Conservation (phyloP, 2,113 vertebrate species). For the Colistium nudipinnis region DNA sequence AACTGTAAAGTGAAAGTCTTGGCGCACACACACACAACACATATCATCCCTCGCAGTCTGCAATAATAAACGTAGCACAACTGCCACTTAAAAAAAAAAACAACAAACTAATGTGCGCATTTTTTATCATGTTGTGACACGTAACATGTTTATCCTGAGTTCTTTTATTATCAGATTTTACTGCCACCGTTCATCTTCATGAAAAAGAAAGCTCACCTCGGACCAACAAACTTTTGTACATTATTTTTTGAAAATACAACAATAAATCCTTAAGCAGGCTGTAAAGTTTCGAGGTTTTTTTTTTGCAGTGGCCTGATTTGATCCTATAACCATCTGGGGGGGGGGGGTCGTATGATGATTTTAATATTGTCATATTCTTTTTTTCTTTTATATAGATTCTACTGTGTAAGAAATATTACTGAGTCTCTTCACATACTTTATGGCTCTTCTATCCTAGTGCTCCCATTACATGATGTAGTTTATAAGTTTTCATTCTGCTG, state of each 20-base stretch:
- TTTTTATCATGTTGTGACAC: neutral
- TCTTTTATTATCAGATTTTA: constrained; percentile 11
- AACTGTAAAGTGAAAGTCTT: constrained; percentile 21
- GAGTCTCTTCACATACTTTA: neutral
- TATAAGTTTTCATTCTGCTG: neutral
- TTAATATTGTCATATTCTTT: too few relatives aligned
- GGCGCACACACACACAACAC: neutral
- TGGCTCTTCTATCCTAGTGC: neutral
- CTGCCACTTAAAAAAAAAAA: neutral
- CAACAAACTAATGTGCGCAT: too few relatives aligned
- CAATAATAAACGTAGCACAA: neutral
- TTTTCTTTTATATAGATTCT: too few relatives aligned
- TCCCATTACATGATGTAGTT: neutral
- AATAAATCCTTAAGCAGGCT: too few relatives aligned
- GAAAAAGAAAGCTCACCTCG: constrained; percentile 21
- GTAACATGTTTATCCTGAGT: neutral
- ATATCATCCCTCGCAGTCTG: neutral
- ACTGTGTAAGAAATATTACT: too few relatives aligned
- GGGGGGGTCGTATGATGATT: too few relatives aligned
- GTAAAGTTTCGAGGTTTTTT: neutral
- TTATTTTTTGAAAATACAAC: too few relatives aligned
- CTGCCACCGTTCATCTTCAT: constrained; percentile 1
- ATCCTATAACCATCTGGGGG: neutral
- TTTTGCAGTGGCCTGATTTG: neutral
- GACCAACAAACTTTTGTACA: too few relatives aligned